Evolutionary conservation across 37 sponge, comb jelly and placozoan species (phyloP).

Genomic region (Cladorhizidae sp.): DNA sequence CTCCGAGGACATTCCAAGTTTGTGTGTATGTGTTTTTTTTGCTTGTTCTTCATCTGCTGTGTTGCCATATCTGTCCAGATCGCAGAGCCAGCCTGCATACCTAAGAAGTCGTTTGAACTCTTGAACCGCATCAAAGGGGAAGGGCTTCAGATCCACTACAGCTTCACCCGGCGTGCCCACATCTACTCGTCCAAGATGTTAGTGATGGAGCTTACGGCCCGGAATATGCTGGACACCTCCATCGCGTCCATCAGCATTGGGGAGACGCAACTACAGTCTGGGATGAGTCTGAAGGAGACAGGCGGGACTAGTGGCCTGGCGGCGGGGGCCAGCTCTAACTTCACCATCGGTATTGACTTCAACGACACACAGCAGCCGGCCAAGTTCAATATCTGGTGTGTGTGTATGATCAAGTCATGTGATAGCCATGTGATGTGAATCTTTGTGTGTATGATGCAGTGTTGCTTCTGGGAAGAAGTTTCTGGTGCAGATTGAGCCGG

Average conservation of each 20-base stretch:
- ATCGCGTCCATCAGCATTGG: constrained; percentile 55
- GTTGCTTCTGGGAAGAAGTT: constrained; percentile 61
- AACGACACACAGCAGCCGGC: constrained; percentile 96
- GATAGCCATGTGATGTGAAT: background rate
- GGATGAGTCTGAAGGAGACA: constrained; percentile 69
- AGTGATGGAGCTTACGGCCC: constrained; percentile 74
- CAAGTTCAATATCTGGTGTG: constrained; percentile 88
- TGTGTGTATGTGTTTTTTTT: background rate
- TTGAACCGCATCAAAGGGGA: constrained; percentile 74
- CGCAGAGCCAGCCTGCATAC: constrained; percentile 26
- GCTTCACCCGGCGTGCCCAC: constrained; percentile 70
- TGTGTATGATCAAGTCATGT: background rate
- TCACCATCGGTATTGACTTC: constrained; percentile 87
- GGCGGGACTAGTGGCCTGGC: constrained; percentile 33
- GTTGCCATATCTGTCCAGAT: background rate
- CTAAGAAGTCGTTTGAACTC: constrained; percentile 53
- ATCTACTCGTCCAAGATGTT: constrained; percentile 73
- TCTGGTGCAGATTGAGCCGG: constrained; percentile 84
- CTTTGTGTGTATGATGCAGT: constrained; percentile 16
- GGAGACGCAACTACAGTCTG: constrained; percentile 51
- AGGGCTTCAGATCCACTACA: constrained; percentile 72
- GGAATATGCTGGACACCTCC: constrained; percentile 54
- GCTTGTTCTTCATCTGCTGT: background rate
- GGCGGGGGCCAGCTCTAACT: constrained; percentile 53
- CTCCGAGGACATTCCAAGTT: background rate